Conservation (phyloP, 2,797 vertebrate species). For the Orestias chungarensis region DNA sequence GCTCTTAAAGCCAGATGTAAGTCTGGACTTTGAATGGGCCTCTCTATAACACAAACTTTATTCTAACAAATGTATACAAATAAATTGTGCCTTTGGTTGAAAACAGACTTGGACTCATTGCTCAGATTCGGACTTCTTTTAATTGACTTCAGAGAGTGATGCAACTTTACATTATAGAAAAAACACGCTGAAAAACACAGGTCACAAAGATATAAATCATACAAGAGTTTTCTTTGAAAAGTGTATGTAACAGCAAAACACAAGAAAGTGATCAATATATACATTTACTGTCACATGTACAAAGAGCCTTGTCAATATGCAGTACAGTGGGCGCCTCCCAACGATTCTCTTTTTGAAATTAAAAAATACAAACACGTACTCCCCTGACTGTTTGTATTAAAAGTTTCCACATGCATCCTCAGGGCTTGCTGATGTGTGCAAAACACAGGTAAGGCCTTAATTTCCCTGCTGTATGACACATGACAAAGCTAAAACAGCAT, state of each 20-base stretch:
- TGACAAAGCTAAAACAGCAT: conserved; percentile 39
- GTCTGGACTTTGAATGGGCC: no score
- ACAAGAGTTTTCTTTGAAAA: conserved; percentile 62
- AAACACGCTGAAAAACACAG: conserved; percentile 62
- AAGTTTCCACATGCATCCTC: conserved; percentile 26
- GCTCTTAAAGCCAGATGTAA: not conserved
- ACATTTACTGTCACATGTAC: conserved; percentile 68
- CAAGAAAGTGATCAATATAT: conserved; percentile 61
- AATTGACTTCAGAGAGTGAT: conserved; percentile 69
- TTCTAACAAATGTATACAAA: no score
- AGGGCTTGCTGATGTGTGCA: conserved; percentile 26
- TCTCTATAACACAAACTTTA: not conserved
- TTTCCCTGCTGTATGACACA: conserved; percentile 5
- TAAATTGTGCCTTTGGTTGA: no score
- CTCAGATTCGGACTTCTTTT: conserved; percentile 61
- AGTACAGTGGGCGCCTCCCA: conserved; percentile 63
- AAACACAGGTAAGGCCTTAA: conserved; percentile 21
- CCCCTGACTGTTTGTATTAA: conserved; percentile 28
- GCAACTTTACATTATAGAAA: conserved; percentile 65
- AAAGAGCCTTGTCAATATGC: conserved; percentile 57
- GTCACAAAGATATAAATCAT: conserved; percentile 69
- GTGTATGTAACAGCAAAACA: conserved; percentile 60
- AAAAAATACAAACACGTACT: conserved; percentile 40
- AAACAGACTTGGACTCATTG: conserved; percentile 12
- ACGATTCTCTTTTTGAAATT: conserved; percentile 21